Evolutionary conservation across 2,797 vertebrate genomes (phyloP), one percentile per base, ranked within the genome.

Genomic region (Pterois miles): DNA sequence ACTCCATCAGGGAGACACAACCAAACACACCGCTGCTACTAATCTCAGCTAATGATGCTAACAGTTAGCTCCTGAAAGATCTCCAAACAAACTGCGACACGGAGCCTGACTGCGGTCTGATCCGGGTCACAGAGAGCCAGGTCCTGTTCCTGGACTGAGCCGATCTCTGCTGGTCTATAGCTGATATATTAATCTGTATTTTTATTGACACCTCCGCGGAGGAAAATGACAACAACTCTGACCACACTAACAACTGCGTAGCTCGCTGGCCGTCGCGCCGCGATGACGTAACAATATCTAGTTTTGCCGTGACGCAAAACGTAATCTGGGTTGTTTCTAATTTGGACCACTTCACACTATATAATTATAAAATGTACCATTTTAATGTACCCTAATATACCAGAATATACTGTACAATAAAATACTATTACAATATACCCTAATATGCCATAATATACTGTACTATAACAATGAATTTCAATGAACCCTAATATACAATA

Each of bases 1-100:
- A 86, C 63, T 96, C 95, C 95, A 96, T 96, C 4, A 70, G 9
- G 25, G 25, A 38, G 0, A 53, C 1, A 0, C 48, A 71, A 70
- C 29, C 56, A 64, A 74, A 50, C 67, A 10, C 11, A 36, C 78
- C 36, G 3, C 36, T 16, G 9, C 8, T 22, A 74, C 65, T 87
- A 83, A 71, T 70, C 71, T 48, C 50, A 62, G 77, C 79, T 81
- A 83, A 33, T 4, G 10, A 12, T 68, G 91, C 78, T 90, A 89
- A 73, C 58, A 16, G 59, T 52, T 62, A 89, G 66, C 33, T 16
- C 54, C 50, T 50, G 8, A 23, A 48, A 65, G 40, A 65, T 34
- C 36, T 11, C 27, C 18, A 60, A 66, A 77, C 60, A 12, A 58
- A 56, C 38, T 29, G 40, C 52, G 31, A 34, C 20, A 50, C 23